A percentile compares a stretch with the other conserved stretches of the same genome.
Conservation (phyloP, 2,797 vertebrate genomes). For the Pteronotus mesoamericanus region DNA sequence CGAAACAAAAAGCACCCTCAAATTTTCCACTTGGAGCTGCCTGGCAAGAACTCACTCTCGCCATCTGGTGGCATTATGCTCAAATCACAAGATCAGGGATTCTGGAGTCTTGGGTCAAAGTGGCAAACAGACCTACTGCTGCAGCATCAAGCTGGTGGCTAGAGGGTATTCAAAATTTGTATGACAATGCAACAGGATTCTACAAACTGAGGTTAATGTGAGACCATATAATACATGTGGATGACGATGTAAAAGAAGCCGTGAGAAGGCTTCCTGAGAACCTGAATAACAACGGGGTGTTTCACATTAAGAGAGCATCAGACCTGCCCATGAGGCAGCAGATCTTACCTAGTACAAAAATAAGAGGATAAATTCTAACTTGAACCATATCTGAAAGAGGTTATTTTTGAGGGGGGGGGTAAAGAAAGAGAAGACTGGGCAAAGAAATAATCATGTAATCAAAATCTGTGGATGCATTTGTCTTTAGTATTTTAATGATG, state of each 20-base stretch:
- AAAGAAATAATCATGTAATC: slow-evolving; percentile 85
- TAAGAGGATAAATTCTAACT: slow-evolving; percentile 90
- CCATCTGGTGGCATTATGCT: slow-evolving; percentile 39
- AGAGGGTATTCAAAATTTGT: not conserved
- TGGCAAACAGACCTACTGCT: not conserved
- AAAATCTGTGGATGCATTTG: not conserved
- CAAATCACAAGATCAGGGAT: slow-evolving; percentile 9
- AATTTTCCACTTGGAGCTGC: not conserved
- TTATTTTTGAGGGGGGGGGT: slow-evolving; percentile 90
- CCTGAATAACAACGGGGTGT: slow-evolving; percentile 89
- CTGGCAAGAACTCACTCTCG: not conserved
- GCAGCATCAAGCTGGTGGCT: not conserved
- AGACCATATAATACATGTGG: slow-evolving; percentile 88
- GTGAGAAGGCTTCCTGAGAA: slow-evolving; percentile 89
- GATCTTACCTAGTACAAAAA: slow-evolving; percentile 90
- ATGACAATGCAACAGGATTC: not conserved
- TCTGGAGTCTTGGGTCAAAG: not conserved
- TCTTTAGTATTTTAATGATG: not conserved
- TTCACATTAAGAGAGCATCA: slow-evolving; percentile 92
- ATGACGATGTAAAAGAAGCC: slow-evolving; percentile 89
- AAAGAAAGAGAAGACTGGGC: slow-evolving; percentile 90
- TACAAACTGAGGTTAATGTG: slow-evolving; percentile 84
- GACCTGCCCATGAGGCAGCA: slow-evolving; percentile 91
- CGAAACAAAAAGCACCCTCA: not conserved
- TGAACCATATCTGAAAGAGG: slow-evolving; percentile 91